A percentile compares a stretch with the other conserved stretches of the same genome.
These are phyloP conservation scores for Fissipunctia ypsillon DNA, from an alignment of 2,888 invertebrate genomes.

Conservation along the genomic window DNA sequence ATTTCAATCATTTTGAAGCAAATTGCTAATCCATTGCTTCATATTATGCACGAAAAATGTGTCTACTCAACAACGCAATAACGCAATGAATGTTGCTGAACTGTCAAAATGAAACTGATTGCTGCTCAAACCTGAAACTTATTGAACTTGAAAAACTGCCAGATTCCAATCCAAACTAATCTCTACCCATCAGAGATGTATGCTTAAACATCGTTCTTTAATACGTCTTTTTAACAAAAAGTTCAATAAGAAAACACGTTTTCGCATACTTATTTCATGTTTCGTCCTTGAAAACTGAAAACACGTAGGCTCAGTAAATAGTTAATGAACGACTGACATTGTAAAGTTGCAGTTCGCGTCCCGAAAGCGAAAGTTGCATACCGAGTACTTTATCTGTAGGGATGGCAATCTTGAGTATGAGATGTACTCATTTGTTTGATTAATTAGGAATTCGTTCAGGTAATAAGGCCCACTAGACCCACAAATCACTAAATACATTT, in stretches of 20 bases:
- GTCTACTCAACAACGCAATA: too few relatives aligned
- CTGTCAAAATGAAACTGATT: too few relatives aligned
- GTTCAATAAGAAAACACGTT: background rate
- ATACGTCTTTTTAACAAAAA: too few relatives aligned
- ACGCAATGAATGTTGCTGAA: too few relatives aligned
- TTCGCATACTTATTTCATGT: background rate
- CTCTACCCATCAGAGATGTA: too few relatives aligned
- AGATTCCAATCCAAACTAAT: too few relatives aligned
- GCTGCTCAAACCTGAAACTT: too few relatives aligned
- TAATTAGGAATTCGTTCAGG: background rate
- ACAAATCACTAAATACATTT: too few relatives aligned
- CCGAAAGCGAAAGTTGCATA: conserved; percentile 75
- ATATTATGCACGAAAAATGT: too few relatives aligned
- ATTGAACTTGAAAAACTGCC: too few relatives aligned
- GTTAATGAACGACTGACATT: conserved; percentile 69
- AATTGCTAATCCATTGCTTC: too few relatives aligned
- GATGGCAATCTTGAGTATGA: conserved; percentile 30
- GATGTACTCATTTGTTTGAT: background rate
- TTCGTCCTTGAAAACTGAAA: conserved; percentile 61
- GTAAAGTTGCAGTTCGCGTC: conserved; percentile 72
- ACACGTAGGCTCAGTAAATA: conserved; percentile 60
- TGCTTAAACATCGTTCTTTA: background rate
- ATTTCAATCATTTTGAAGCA: too few relatives aligned
- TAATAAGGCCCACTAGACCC: background rate
- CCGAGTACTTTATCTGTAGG: conserved; percentile 52